Conservation (phyloP, 1,140 invertebrate species). For the Nephila pilipes region DNA sequence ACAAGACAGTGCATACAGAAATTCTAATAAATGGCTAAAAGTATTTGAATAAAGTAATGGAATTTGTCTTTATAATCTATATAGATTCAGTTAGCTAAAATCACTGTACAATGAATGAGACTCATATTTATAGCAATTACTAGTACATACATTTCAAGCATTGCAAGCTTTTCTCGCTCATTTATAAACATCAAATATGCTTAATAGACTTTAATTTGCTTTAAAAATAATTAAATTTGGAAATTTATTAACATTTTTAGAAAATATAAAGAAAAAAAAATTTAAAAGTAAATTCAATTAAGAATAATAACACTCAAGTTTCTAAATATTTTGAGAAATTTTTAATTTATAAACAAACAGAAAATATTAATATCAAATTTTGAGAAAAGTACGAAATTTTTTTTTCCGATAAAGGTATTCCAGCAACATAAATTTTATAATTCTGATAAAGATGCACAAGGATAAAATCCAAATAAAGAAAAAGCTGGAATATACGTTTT, state of each 20-base stretch:
- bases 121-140: background rate
- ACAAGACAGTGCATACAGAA: background rate
- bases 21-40: slow-evolving; percentile 1
- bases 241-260: background rate
- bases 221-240: background rate
- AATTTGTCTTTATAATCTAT: background rate
- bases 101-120: slow-evolving; percentile 8
- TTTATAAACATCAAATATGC: background rate
- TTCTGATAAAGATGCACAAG: too few relatives aligned
- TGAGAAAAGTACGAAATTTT: too few relatives aligned
- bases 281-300: too few relatives aligned
- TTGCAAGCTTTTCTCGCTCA: background rate
- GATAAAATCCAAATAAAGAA: too few relatives aligned
- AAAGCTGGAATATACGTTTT: too few relatives aligned
- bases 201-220: background rate
- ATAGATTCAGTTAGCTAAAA: background rate
- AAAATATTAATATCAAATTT: too few relatives aligned
- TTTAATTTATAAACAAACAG: too few relatives aligned
- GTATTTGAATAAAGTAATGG: background rate
- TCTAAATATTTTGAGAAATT: too few relatives aligned
- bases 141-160: background rate
- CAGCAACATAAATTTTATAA: too few relatives aligned
- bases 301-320: too few relatives aligned
- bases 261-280: background rate
- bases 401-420: too few relatives aligned